phyloP scores from a whole-genome alignment of 2,888 invertebrate species.

The Rhingia campestris region DNA sequence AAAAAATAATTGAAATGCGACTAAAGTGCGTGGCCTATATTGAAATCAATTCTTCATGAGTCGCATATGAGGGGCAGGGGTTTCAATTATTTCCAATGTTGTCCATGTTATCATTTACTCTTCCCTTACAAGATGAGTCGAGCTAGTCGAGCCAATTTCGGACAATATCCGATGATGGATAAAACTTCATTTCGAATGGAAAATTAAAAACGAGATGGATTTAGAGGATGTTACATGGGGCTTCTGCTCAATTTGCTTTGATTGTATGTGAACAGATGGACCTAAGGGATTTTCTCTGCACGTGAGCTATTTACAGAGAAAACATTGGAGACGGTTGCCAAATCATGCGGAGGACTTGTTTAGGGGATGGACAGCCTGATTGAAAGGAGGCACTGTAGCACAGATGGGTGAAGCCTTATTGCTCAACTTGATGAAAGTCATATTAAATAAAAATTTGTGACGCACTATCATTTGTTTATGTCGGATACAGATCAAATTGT shows the following conservation, averaged over 20 bases:
- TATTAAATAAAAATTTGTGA: too few relatives aligned
- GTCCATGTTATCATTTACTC: too few relatives aligned
- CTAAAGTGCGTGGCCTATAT: too few relatives aligned
- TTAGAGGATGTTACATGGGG: constrained; percentile 21
- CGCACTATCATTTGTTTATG: too few relatives aligned
- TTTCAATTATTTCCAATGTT: too few relatives aligned
- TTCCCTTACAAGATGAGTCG: not conserved
- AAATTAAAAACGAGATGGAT: constrained; percentile 70
- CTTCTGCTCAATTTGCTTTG: constrained; percentile 27
- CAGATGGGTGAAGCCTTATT: too few relatives aligned
- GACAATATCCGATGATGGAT: constrained; percentile 67
- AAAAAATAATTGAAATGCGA: too few relatives aligned
- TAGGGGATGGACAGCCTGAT: not conserved
- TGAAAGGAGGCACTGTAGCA: too few relatives aligned
- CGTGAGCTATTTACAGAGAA: constrained; percentile 23
- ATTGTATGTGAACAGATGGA: constrained; percentile 39
- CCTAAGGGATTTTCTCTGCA: constrained; percentile 23
- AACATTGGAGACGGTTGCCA: not conserved
- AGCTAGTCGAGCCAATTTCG: constrained; percentile 43
- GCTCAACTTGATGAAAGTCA: too few relatives aligned
- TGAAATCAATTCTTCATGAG: too few relatives aligned
- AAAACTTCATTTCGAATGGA: constrained; percentile 64
- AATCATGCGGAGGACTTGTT: not conserved
- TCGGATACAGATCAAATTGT: too few relatives aligned
- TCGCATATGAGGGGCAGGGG: too few relatives aligned